Evolutionary conservation across 2,888 invertebrate genomes (phyloP).

Genomic region (Diarsia brunnea): DNA sequence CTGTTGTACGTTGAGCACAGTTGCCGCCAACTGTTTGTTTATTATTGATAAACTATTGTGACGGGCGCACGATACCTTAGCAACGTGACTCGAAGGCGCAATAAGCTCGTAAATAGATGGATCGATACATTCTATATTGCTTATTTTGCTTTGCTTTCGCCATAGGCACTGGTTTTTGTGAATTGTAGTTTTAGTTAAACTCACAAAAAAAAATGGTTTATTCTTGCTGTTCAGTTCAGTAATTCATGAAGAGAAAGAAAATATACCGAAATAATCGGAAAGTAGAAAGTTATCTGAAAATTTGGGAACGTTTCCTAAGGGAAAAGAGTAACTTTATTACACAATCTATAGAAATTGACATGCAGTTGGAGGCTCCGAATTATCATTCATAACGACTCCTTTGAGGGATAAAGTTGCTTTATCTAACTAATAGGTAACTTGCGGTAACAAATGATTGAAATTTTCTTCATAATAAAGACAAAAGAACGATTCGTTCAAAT

Average conservation of each 20-base stretch:
- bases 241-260: neutral
- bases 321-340: neutral
- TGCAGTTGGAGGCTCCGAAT: neutral
- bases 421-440: neutral
- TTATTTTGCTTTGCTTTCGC: slow-evolving; percentile 43
- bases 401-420: slow-evolving; percentile 5
- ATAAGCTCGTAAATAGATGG: slow-evolving; percentile 61
- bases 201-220: neutral
- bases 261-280: neutral
- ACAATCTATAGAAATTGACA: slow-evolving; percentile 11
- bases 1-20: neutral
- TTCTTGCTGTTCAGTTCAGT: neutral
- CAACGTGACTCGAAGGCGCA: slow-evolving; percentile 52
- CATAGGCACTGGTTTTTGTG: slow-evolving; percentile 31
- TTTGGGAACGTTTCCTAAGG: neutral
- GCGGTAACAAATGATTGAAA: neutral
- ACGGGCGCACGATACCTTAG: slow-evolving; percentile 47
- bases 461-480: neutral
- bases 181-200: slow-evolving; percentile 5
- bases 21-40: slow-evolving; percentile 44
- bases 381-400: slow-evolving; percentile 7
- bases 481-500: neutral
- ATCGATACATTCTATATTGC: slow-evolving; percentile 55
- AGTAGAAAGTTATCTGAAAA: neutral
- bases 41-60: slow-evolving; percentile 60